Percentiles rank a stretch among this genome's conserved stretches.
These are phyloP conservation scores for Rhagonycha lutea DNA, from an alignment of 2,888 invertebrate genomes.

Conservation along the genomic window DNA sequence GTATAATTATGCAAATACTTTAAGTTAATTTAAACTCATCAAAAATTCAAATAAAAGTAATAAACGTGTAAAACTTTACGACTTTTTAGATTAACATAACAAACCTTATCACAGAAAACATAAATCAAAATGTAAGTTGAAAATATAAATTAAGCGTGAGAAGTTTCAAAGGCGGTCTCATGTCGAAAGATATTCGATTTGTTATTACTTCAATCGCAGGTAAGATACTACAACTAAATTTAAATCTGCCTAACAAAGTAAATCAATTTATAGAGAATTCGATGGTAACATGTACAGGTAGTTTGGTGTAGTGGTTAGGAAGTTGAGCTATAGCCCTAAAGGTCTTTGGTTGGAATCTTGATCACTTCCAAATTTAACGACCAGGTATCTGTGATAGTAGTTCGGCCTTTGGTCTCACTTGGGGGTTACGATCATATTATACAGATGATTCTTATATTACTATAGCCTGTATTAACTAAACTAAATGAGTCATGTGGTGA, in stretches of 20 bases:
- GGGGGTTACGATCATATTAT: no score
- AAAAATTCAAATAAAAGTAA: slow-evolving; percentile 24
- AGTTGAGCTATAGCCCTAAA: no score
- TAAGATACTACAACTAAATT: slow-evolving; percentile 20
- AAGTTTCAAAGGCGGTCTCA: slow-evolving; percentile 25
- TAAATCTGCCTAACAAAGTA: not conserved
- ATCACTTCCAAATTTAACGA: no score
- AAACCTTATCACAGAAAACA: slow-evolving; percentile 27
- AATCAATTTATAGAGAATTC: not conserved
- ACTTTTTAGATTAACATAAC: slow-evolving; percentile 27
- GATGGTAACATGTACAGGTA: no score
- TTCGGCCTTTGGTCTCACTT: no score
- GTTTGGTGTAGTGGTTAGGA: no score
- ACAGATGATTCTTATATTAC: no score
- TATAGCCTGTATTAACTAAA: no score
- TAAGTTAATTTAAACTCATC: not conserved
- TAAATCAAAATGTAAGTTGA: slow-evolving; percentile 28
- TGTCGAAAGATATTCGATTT: slow-evolving; percentile 24
- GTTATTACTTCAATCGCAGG: slow-evolving; percentile 25
- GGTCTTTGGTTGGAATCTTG: no score
- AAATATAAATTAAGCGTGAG: slow-evolving; percentile 30
- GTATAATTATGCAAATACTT: not conserved
- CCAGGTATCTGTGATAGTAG: not conserved
- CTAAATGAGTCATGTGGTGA: no score
- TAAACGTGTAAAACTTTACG: slow-evolving; percentile 22